Percentiles rank a stretch among this genome's conserved stretches.
These are phyloP conservation scores for Turdus rufiventris DNA, from an alignment of 2,113 vertebrate species.

Conservation along the genomic window DNA sequence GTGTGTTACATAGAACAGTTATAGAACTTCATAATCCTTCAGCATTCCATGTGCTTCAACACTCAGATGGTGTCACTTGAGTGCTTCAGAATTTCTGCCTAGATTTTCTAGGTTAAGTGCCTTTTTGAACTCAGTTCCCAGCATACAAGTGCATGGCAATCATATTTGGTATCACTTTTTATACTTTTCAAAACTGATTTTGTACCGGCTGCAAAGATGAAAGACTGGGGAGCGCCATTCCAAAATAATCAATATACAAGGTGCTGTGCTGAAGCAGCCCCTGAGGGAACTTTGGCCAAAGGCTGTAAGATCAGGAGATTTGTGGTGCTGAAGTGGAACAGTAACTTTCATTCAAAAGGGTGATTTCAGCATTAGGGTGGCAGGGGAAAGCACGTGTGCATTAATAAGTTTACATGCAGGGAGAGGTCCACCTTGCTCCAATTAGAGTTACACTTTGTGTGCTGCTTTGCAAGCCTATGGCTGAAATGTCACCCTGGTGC, in stretches of 20 bases:
- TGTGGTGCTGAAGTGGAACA: background rate
- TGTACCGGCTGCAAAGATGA: background rate
- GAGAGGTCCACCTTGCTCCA: background rate
- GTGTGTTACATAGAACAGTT: accelerated
- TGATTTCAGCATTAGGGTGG: background rate
- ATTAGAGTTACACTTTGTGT: background rate
- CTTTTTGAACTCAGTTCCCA: background rate
- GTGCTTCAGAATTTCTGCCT: background rate
- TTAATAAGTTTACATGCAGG: background rate
- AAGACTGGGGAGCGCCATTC: background rate
- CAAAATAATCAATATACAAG: background rate
- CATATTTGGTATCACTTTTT: background rate
- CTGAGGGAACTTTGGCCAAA: background rate
- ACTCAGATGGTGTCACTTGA: background rate
- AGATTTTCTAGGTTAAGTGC: background rate
- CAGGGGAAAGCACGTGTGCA: background rate
- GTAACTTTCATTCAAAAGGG: background rate
- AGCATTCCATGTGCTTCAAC: background rate
- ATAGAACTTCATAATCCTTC: background rate
- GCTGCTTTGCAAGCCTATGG: background rate
- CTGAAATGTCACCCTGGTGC: background rate
- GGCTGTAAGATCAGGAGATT: background rate
- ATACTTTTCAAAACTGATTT: background rate
- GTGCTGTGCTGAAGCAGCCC: background rate
- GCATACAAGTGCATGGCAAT: background rate